Percentiles rank a stretch among this genome's conserved stretches.
These are phyloP conservation scores for Drosophila pseudoobscura DNA, from an alignment of 1,140 invertebrate genomes.

Conservation along the genomic window DNA sequence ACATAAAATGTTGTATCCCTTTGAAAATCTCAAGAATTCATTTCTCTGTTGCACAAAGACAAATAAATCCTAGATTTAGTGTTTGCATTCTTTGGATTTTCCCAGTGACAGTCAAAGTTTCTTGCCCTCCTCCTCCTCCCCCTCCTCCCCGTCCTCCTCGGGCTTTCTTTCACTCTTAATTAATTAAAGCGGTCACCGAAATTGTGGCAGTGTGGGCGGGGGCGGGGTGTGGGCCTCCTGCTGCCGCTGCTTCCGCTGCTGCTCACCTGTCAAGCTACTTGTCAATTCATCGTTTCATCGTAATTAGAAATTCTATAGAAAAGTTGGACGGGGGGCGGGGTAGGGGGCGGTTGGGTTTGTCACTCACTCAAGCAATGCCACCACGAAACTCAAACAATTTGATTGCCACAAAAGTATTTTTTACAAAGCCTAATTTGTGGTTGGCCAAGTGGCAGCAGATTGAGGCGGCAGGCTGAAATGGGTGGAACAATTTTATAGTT, in stretches of 20 bases:
- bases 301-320: constrained; percentile 68
- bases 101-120: too few relatives aligned
- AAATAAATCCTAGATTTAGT: constrained; percentile 1
- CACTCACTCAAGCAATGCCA: constrained; percentile 10
- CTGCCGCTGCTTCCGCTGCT: neutral
- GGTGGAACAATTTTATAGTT: too few relatives aligned
- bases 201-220: neutral
- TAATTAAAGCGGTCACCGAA: constrained; percentile 59
- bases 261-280: constrained; percentile 57
- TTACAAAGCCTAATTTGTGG: constrained; percentile 24
- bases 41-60: constrained; percentile 10
- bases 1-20: constrained; percentile 31
- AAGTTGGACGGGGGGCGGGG: neutral
- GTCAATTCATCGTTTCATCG: constrained; percentile 57
- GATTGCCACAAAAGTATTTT: constrained; percentile 22
- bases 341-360: constrained; percentile 4
- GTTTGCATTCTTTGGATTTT: too few relatives aligned
- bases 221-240: too few relatives aligned
- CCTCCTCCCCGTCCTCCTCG: too few relatives aligned
- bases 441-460: constrained; percentile 5
- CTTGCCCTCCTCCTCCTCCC: too few relatives aligned
- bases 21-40: constrained; percentile 21
- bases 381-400: constrained; percentile 30
- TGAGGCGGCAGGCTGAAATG: too few relatives aligned
- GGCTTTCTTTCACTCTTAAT: constrained; percentile 55